Percentiles rank a stretch among this genome's conserved stretches.
Evolutionary conservation across 2,113 vertebrate genomes (phyloP).

Genomic region (Nothobranchius kuhntae): DNA sequence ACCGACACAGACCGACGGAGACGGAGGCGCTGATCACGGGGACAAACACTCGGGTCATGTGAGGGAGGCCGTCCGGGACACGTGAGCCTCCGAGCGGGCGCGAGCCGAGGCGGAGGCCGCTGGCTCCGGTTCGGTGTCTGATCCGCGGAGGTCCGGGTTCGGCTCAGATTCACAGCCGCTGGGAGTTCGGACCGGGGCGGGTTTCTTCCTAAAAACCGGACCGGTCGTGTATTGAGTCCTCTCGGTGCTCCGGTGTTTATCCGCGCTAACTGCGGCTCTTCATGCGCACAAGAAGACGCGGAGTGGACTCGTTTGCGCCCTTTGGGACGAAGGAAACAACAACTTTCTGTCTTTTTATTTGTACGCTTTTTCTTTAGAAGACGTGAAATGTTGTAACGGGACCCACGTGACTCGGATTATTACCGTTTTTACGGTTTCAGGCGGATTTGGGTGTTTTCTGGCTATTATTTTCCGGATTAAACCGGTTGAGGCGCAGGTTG

Average conservation of each 20-base stretch:
- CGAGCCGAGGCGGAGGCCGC: conserved; percentile 79
- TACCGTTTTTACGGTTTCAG: neutral
- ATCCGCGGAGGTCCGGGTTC: neutral
- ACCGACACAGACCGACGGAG: conserved; percentile 76
- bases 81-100: conserved; percentile 78
- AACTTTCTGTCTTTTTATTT: too few species aligned
- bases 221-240: conserved; percentile 6
- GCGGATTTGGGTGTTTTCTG: neutral
- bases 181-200: neutral
- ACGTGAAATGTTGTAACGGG: neutral
- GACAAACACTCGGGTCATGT: conserved; percentile 97
- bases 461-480: neutral
- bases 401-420: conserved; percentile 33
- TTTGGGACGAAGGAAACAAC: accelerated
- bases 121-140: neutral
- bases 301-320: conserved; percentile 62
- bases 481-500: accelerated
- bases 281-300: conserved; percentile 69
- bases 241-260: conserved; percentile 56
- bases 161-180: neutral
- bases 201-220: neutral
- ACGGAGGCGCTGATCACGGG: conserved; percentile 90
- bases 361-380: neutral
- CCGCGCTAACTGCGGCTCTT: conserved; percentile 57
- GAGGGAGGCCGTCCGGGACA: conserved; percentile 86